phyloP scores from a whole-genome alignment of 2,888 invertebrate genomes.

The Nemoura dubitans region DNA sequence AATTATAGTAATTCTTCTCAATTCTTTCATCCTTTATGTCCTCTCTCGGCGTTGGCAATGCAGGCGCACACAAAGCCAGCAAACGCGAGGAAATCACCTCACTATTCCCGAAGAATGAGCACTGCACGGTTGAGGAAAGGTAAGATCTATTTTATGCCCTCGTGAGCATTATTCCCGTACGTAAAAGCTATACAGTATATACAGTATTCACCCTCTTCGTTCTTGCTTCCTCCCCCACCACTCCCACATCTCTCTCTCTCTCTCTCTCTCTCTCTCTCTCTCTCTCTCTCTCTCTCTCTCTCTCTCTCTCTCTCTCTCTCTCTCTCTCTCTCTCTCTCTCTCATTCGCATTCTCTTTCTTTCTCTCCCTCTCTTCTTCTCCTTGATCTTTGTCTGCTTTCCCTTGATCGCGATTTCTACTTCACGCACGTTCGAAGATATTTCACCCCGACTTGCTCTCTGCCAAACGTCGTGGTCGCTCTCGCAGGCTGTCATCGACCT shows the following conservation, averaged over 20 bases:
- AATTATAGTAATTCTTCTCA: constrained; percentile 44
- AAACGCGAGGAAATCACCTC: constrained; percentile 13
- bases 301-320: neutral
- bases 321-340: neutral
- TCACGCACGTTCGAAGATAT: neutral
- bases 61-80: neutral
- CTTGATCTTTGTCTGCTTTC: constrained; percentile 2
- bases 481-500: neutral
- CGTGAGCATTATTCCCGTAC: constrained; percentile 37
- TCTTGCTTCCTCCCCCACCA: neutral
- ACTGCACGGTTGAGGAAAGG: constrained; percentile 22
- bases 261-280: neutral
- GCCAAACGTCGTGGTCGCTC: neutral
- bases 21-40: constrained; percentile 14
- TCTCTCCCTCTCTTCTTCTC: neutral
- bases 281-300: neutral
- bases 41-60: neutral
- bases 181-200: constrained; percentile 23
- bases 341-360: no score
- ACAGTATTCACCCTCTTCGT: neutral
- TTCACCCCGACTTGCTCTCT: neutral
- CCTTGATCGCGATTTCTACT: neutral
- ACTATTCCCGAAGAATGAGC: constrained; percentile 1
- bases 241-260: neutral
- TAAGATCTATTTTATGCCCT: constrained; percentile 27